phyloP scores from a whole-genome alignment of 2,888 invertebrate genomes.

The Nycteola revayana region DNA sequence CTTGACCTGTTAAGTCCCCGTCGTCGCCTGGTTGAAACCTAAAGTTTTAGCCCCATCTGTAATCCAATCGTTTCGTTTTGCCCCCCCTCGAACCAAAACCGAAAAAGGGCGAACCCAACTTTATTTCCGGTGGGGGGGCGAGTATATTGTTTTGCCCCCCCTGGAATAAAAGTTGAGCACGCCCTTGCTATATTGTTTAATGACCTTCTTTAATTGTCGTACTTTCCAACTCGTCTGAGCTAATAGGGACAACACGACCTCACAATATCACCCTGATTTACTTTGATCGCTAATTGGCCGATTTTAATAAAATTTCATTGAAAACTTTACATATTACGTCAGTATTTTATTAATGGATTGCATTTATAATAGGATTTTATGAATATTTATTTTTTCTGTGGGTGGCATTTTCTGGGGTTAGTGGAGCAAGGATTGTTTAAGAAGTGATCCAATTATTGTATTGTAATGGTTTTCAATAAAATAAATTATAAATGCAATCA shows the following conservation, averaged over 20 bases:
- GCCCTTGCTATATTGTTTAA: conserved; percentile 46
- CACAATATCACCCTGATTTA: conserved; percentile 54
- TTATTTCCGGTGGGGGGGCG: no score
- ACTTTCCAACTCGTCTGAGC: conserved; percentile 55
- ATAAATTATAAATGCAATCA: no score
- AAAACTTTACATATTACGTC: conserved; percentile 27
- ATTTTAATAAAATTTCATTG: conserved; percentile 37
- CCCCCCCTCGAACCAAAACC: no score
- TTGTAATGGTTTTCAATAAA: no score
- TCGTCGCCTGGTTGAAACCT: no score
- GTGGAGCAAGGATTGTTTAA: background rate
- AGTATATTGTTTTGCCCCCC: no score
- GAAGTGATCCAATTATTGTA: no score
- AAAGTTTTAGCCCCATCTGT: no score
- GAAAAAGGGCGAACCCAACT: no score
- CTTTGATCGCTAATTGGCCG: conserved; percentile 51
- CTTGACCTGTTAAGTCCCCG: no score
- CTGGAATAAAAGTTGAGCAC: no score
- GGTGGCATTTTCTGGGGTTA: conserved; percentile 2
- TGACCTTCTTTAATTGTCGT: conserved; percentile 54
- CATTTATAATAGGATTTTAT: background rate
- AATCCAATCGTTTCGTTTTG: no score
- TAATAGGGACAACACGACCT: conserved; percentile 51
- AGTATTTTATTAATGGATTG: conserved; percentile 14
- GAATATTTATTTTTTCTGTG: background rate